Evolutionary conservation across 2,797 vertebrate species (phyloP).

Genomic region (Clarias laeviceps): DNA sequence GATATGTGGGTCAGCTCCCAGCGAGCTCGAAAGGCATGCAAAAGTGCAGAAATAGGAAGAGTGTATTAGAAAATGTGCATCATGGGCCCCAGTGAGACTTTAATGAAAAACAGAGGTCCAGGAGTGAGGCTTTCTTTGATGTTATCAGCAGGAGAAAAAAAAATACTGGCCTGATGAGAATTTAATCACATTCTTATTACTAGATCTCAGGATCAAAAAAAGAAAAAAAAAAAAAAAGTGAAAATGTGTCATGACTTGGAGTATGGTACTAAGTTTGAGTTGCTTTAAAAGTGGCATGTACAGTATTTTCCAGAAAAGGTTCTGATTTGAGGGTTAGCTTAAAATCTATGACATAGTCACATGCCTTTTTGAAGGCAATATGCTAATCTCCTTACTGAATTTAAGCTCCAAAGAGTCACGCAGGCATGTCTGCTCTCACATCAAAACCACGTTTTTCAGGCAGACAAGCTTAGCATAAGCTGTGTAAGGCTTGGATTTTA

Average conservation of each 20-base stretch:
- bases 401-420: conserved; percentile 50
- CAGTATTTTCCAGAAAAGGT: neutral
- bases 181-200: conserved; percentile 23
- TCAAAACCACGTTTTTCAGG: conserved; percentile 45
- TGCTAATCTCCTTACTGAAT: conserved; percentile 60
- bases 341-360: neutral
- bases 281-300: conserved; percentile 4
- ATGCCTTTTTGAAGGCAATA: conserved; percentile 47
- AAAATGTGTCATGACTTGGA: conserved; percentile 11
- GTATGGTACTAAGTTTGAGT: neutral
- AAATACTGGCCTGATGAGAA: conserved; percentile 15
- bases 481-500: conserved; percentile 44
- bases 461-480: conserved; percentile 59
- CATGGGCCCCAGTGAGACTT: conserved; percentile 29
- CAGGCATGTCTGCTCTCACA: conserved; percentile 36
- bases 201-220: neutral
- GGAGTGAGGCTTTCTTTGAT: conserved; percentile 23
- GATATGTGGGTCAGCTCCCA: conserved; percentile 52
- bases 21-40: neutral
- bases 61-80: neutral
- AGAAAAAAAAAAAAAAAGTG: neutral
- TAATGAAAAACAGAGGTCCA: conserved; percentile 40
- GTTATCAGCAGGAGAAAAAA: conserved; percentile 9
- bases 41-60: conserved; percentile 20
- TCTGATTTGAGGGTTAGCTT: neutral